Evolutionary conservation across 2,888 invertebrate species (phyloP).

Genomic region (Anorthoa munda): DNA sequence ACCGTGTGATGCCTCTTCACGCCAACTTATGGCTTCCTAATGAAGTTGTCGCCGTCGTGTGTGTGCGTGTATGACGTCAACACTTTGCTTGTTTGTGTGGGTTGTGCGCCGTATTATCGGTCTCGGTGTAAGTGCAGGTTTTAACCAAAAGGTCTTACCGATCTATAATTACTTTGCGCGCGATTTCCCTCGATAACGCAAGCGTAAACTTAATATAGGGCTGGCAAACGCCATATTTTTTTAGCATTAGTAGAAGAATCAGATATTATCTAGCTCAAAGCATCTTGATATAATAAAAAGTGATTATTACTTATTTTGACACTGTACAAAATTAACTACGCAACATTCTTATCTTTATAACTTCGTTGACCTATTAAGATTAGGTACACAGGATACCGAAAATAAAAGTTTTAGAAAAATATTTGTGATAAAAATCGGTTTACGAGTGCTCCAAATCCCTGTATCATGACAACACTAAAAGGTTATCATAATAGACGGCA

Average conservation of each 20-base stretch:
- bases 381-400: background rate
- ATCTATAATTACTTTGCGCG: conserved; percentile 87
- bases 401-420: conserved; percentile 28
- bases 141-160: conserved; percentile 83
- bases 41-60: conserved; percentile 81
- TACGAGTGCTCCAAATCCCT: conserved; percentile 36
- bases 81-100: conserved; percentile 36
- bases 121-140: conserved; percentile 72
- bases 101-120: conserved; percentile 49
- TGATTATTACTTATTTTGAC: background rate
- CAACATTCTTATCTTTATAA: background rate
- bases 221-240: conserved; percentile 50
- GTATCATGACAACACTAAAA: conserved; percentile 54
- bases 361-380: background rate
- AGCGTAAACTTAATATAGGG: conserved; percentile 80
- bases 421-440: conserved; percentile 22
- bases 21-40: conserved; percentile 87
- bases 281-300: background rate
- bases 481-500: conserved; percentile 71
- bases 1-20: conserved; percentile 75
- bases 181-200: conserved; percentile 84
- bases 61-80: conserved; percentile 64
- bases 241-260: background rate
- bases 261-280: background rate
- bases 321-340: background rate